A percentile compares a stretch with the other conserved stretches of the same genome.
phyloP scores from a whole-genome alignment of 2,888 invertebrate genomes.

The Bellardia bayeri region DNA sequence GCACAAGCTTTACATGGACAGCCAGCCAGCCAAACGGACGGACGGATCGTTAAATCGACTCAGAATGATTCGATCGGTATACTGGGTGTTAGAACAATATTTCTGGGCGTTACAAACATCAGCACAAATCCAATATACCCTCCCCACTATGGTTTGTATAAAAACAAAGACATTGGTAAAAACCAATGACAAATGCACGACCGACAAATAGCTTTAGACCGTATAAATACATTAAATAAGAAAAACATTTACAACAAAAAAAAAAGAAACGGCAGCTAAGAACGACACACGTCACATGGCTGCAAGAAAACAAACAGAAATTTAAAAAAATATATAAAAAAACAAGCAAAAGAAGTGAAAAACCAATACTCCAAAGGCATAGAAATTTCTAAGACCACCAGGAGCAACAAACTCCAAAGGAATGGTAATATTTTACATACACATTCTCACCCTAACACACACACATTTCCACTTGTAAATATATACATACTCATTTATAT shows the following conservation, averaged over 20 bases:
- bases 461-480: neutral
- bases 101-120: no score
- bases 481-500: slow-evolving; percentile 14
- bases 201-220: slow-evolving; percentile 68
- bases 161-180: slow-evolving; percentile 48
- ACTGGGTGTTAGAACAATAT: no score
- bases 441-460: neutral
- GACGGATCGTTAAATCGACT: no score
- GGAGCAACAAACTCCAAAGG: slow-evolving; percentile 44
- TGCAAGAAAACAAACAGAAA: slow-evolving; percentile 37
- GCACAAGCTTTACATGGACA: no score
- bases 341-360: neutral
- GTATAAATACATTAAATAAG: slow-evolving; percentile 62
- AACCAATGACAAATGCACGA: slow-evolving; percentile 72
- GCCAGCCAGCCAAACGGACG: no score
- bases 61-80: no score
- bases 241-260: slow-evolving; percentile 28
- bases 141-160: no score
- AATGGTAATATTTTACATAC: slow-evolving; percentile 30
- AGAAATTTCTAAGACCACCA: slow-evolving; percentile 29
- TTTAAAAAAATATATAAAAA: neutral
- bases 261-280: neutral
- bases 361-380: slow-evolving; percentile 50
- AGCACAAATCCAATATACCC: no score
- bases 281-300: slow-evolving; percentile 61